Evolutionary conservation across 2,888 invertebrate genomes (phyloP).

Genomic region (Epistrophe eligans): DNA sequence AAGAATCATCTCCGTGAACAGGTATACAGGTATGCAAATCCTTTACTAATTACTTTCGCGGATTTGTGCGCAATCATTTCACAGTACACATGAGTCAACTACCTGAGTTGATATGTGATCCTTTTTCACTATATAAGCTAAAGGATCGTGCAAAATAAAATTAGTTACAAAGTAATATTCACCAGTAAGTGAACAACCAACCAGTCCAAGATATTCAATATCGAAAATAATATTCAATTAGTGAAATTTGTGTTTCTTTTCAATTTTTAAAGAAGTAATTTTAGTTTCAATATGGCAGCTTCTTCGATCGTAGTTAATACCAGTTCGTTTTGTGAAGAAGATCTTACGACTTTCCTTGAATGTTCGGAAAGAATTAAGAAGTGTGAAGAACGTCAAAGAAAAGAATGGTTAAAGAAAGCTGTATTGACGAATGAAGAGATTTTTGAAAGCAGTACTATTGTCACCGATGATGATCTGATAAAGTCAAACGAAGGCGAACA

Average conservation of each 20-base stretch:
- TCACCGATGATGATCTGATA: conserved; percentile 79
- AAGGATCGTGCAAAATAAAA: not conserved
- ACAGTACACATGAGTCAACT: not conserved
- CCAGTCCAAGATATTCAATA: conserved; percentile 41
- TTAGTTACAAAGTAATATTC: conserved; percentile 47
- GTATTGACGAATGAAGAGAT: conserved; percentile 79
- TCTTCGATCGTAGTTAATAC: conserved; percentile 78
- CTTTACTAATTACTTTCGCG: conserved; percentile 35
- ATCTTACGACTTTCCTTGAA: conserved; percentile 79
- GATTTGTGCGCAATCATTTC: conserved; percentile 26
- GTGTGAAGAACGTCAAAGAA: conserved; percentile 63
- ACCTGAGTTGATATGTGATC: not conserved
- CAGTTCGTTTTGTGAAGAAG: conserved; percentile 79
- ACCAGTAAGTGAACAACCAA: conserved; percentile 31
- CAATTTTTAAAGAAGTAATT: not conserved
- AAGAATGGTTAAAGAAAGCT: conserved; percentile 75
- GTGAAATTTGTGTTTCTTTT: conserved; percentile 1
- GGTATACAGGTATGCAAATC: conserved; percentile 34
- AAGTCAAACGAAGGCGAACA: conserved; percentile 78
- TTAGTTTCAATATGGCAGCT: conserved; percentile 19
- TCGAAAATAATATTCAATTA: conserved; percentile 4
- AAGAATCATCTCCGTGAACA: not conserved
- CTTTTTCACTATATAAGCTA: not conserved
- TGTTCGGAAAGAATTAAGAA: conserved; percentile 80
- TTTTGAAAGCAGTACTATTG: conserved; percentile 79